Evolutionary conservation across 2,113 vertebrate genomes (phyloP), one percentile per base, ranked within the genome.

Genomic region (Ctenodactylus gundi): DNA sequence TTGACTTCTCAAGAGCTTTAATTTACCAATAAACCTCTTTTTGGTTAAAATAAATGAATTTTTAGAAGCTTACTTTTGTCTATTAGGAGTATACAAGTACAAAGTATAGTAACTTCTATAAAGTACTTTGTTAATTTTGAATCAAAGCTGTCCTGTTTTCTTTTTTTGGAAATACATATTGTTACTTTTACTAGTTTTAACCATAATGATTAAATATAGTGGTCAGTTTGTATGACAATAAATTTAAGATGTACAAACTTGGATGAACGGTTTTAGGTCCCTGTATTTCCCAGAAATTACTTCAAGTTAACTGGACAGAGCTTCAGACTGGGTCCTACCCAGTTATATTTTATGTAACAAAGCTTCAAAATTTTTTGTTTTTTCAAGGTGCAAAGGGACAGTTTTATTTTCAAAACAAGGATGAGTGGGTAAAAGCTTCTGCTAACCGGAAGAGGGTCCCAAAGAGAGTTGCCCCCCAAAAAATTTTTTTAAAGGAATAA

Each of bases 241-340:
- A 82, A 87, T 23, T 90, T 10, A 75, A 73, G n/a, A 95, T 85
- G 7, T 86, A 82, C 80, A 34, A 83, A 62, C 27, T 85, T 46
- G 80, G 7, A 82, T 9, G 9, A 85, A 65, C 49, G 34, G 17
- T 85, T 95, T 94, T 81, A 90, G 46, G 29, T 7, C 25, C 53
- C 13, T 85, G 31, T 89, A 68, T 11, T 94, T 94, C 58, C 73
- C 57, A 95, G 65, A 87, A 97, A 76, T 88, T 83, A 89, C 41
- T 89, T 80, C 23, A 89, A 75, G 57, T 8, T 72, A 90, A 75
- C 39, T 49, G 62, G 29, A 92, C 78, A 95, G 12, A 51, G n/a
- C 41, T 91, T 85, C 36, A 93, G n/a, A 88, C 27, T 58, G 13
- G 36, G 36, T 44, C n/a, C 44, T 90, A 72, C 27, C 90, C 29